Base-by-base conservation (phyloP, 1,140 invertebrate species). In the Drosophila baimaii region DNA sequence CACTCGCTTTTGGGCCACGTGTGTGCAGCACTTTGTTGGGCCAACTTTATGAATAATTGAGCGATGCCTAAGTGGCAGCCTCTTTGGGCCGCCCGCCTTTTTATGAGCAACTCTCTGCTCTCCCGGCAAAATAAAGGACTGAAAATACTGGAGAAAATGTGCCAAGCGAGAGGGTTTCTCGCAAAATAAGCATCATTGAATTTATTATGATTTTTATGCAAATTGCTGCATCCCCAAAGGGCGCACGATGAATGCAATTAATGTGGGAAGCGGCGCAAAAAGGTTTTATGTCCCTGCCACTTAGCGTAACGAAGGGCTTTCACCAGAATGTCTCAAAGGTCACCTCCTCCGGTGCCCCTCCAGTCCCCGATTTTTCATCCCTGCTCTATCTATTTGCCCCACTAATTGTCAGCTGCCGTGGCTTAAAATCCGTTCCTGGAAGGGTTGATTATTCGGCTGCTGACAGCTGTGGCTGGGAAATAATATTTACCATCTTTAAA, bases 121-220 rank as follows among this genome's bases (percentile, higher is more conserved):
- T 29, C 10, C n/a, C 33, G 51, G 47, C 57, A 9, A 31, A 72
- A 64, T 71, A 71, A 71, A 71, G 65, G 68, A 56, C 68, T 56
- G 39, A 71, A 71, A 70, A 70, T 46, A 55, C 19, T n/a, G 41
- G 21, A 58, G 65, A 49, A 58, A 65, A 29, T 54, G 47, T 59
- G 46, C 44, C 54, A 57, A 57, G 43, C 58, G 62, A 64, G 70
- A 70, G 47, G 43, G 43, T 65, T 62, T 35, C 27, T 29, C 61
- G 74, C 75, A 76, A 68, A 81, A 76, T 72, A 82, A 86, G 82
- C 65, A 65, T 86, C 83, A 83, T 88, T 86, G 79, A 83, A 86
- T 88, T 88, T 83, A 77, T 88, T 81, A 76, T 88, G 79, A 86
- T 82, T 85, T 83, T 77, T 66, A 79, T 86, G 83, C 39, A 83